Evolutionary conservation across 1,140 invertebrate genomes (phyloP).

Genomic region (Conus betulinus): DNA sequence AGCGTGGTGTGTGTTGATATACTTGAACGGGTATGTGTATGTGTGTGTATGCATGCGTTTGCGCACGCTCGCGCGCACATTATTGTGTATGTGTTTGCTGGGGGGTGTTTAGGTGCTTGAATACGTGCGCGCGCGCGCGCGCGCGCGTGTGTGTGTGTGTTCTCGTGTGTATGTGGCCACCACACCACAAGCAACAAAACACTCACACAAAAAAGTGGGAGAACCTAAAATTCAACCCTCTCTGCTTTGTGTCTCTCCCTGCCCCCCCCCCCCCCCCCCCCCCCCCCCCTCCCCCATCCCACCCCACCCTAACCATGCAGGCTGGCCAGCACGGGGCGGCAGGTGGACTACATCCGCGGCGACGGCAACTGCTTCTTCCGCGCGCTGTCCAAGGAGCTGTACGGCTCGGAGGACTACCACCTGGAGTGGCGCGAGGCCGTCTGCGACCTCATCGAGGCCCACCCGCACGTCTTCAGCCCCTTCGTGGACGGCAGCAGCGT

Average conservation of each 20-base stretch:
- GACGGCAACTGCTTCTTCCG: constrained; percentile 74
- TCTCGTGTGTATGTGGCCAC: too few species aligned
- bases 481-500: constrained; percentile 57
- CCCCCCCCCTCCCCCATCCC: too few species aligned
- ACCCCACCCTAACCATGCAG: background rate
- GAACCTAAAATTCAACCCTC: background rate
- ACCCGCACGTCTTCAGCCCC: constrained; percentile 62
- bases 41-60: background rate
- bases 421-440: constrained; percentile 62
- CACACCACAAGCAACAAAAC: background rate
- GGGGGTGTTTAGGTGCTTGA: too few species aligned
- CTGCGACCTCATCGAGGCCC: constrained; percentile 61
- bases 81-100: background rate
- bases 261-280: background rate
- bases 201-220: background rate
- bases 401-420: constrained; percentile 64
- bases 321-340: constrained; percentile 48
- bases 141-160: too few species aligned
- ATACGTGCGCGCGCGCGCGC: too few species aligned
- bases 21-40: background rate
- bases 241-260: too few species aligned
- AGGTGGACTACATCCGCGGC: constrained; percentile 66
- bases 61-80: background rate
- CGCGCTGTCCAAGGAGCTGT: constrained; percentile 68
- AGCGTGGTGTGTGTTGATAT: background rate